These are phyloP conservation scores for Pseudopipra pipra DNA, from an alignment of 2,113 vertebrate genomes.

Conservation along the genomic window DNA sequence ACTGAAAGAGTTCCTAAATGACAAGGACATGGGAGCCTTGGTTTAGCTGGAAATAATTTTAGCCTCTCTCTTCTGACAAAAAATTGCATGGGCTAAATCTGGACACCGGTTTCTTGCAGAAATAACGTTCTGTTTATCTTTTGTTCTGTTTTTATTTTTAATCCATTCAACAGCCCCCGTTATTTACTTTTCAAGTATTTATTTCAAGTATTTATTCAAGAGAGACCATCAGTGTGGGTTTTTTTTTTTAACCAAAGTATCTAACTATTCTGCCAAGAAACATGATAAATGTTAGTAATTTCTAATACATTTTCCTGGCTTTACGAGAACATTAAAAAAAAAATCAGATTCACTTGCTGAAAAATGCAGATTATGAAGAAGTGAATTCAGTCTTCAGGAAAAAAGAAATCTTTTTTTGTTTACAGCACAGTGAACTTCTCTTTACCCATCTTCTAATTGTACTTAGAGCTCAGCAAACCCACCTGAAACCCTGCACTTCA, in stretches of 20 bases:
- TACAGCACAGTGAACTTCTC: neutral
- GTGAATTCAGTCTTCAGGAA: neutral
- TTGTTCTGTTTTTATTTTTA: neutral
- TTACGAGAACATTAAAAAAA: neutral
- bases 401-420: neutral
- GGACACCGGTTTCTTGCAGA: neutral
- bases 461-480: neutral
- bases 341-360: neutral
- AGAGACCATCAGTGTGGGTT: neutral
- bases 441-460: neutral
- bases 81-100: neutral
- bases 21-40: neutral
- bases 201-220: neutral
- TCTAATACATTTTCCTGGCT: neutral
- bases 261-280: neutral
- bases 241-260: neutral
- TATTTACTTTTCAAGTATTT: neutral
- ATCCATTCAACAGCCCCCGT: neutral
- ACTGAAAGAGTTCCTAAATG: neutral
- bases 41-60: neutral
- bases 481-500: neutral
- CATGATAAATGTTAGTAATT: conserved; percentile 7
- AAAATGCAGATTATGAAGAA: neutral
- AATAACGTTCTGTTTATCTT: neutral
- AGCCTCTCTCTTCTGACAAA: neutral